Evolutionary conservation across 2,797 vertebrate species (phyloP).

Genomic region (Chelmon rostratus): DNA sequence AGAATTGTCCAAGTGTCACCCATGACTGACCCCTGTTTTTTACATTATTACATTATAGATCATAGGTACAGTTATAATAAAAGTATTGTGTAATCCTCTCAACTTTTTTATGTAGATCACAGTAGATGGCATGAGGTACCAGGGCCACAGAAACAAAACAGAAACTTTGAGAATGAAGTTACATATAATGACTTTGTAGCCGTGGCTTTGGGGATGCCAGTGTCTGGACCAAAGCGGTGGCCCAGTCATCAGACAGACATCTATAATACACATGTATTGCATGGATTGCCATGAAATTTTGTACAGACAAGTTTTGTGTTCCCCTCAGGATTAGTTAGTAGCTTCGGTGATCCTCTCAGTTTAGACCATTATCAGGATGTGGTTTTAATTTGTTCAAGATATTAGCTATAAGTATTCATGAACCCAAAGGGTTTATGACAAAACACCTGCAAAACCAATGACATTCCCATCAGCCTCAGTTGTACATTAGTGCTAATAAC

Average conservation of each 20-base stretch:
- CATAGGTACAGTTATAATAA: neutral
- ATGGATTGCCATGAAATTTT: neutral
- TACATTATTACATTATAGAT: neutral
- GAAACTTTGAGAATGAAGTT: neutral
- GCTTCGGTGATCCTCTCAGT: neutral
- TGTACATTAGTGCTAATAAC: neutral
- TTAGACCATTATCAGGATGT: neutral
- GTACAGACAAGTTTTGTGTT: neutral
- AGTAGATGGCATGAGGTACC: too few species aligned
- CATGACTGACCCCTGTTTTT: neutral
- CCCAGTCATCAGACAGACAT: too few species aligned
- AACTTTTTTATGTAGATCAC: neutral
- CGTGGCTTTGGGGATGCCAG: neutral
- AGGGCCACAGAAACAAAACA: too few species aligned
- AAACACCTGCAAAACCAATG: neutral
- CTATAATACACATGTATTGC: neutral
- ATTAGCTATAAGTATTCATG: neutral
- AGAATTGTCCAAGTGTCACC: neutral
- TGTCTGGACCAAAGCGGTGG: too few species aligned
- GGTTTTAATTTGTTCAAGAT: neutral
- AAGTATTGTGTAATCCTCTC: neutral
- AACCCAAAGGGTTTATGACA: too few species aligned
- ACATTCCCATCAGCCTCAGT: neutral
- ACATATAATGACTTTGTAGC: neutral
- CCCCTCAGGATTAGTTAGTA: neutral